phyloP scores from a whole-genome alignment of 2,797 vertebrate species.

The Phrynocephalus guinanensis region DNA sequence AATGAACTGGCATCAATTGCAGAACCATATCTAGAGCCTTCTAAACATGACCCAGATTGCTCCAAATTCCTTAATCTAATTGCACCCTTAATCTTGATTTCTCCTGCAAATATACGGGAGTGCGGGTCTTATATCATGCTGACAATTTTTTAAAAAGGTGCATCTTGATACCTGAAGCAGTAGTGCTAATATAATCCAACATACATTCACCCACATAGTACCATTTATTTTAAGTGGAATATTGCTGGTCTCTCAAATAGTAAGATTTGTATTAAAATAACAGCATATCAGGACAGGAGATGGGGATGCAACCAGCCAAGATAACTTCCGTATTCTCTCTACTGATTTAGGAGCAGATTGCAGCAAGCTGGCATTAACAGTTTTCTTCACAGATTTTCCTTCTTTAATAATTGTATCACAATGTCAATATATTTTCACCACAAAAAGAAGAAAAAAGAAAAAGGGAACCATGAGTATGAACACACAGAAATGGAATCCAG shows the following conservation, averaged over 20 bases:
- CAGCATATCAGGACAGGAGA: conserved; percentile 23
- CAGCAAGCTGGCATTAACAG: conserved; percentile 33
- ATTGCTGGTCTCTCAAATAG: conserved; percentile 17
- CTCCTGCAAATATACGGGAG: neutral
- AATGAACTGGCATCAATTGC: no score
- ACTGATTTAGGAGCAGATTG: conserved; percentile 38
- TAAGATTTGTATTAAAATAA: conserved; percentile 27
- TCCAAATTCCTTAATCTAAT: no score
- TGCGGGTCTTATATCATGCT: neutral
- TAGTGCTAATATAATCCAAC: neutral
- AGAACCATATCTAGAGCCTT: no score
- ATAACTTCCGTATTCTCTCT: conserved; percentile 28
- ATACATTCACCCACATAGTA: conserved; percentile 12
- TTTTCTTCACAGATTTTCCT: conserved; percentile 32
- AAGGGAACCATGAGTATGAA: neutral
- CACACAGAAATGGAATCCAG: conserved; percentile 6
- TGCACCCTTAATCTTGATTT: no score
- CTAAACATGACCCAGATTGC: no score
- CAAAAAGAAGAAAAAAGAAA: neutral
- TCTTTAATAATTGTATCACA: conserved; percentile 24
- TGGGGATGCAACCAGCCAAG: conserved; percentile 28
- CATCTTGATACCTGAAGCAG: neutral
- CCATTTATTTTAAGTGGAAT: conserved; percentile 22
- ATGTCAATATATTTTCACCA: conserved; percentile 27
- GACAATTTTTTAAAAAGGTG: neutral